Percentiles rank a stretch among this genome's conserved stretches.
Conservation (phyloP, 2,888 invertebrate genomes). For the Drosophila phalerata region DNA sequence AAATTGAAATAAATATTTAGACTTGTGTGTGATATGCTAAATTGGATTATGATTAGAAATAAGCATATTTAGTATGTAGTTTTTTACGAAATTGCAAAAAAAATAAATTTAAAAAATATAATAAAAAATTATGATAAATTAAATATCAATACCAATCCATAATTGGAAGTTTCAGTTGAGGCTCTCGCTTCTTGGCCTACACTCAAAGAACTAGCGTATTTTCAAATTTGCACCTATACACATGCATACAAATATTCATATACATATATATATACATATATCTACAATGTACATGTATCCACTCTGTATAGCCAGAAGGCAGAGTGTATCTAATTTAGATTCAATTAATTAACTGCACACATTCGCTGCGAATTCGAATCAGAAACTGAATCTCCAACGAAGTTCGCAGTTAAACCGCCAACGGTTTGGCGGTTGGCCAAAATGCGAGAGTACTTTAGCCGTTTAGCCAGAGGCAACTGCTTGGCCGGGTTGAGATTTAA, state of each 20-base stretch:
- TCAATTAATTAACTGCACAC: slow-evolving; percentile 65
- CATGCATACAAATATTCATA: neutral
- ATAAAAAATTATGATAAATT: too few species aligned
- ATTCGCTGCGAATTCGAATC: slow-evolving; percentile 13
- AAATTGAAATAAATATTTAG: too few species aligned
- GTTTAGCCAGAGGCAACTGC: slow-evolving; percentile 28
- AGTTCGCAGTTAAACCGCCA: slow-evolving; percentile 30
- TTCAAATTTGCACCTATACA: neutral
- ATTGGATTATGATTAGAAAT: too few species aligned
- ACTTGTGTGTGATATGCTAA: too few species aligned
- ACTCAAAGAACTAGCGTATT: neutral
- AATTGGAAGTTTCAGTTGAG: neutral
- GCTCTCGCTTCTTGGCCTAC: slow-evolving; percentile 12
- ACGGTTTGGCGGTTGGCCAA: slow-evolving; percentile 56
- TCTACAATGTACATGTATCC: neutral
- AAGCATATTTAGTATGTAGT: too few species aligned
- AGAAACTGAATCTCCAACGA: slow-evolving; percentile 17
- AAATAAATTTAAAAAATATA: too few species aligned
- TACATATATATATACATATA: too few species aligned
- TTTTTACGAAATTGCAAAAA: too few species aligned
- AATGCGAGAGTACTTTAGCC: slow-evolving; percentile 21
- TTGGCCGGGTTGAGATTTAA: slow-evolving; percentile 44
- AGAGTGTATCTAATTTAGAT: slow-evolving; percentile 48
- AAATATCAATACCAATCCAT: too few species aligned
- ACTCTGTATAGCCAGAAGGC: neutral